Evolutionary conservation across 2,888 invertebrate genomes (phyloP).

Genomic region (Drosophila limbata): DNA sequence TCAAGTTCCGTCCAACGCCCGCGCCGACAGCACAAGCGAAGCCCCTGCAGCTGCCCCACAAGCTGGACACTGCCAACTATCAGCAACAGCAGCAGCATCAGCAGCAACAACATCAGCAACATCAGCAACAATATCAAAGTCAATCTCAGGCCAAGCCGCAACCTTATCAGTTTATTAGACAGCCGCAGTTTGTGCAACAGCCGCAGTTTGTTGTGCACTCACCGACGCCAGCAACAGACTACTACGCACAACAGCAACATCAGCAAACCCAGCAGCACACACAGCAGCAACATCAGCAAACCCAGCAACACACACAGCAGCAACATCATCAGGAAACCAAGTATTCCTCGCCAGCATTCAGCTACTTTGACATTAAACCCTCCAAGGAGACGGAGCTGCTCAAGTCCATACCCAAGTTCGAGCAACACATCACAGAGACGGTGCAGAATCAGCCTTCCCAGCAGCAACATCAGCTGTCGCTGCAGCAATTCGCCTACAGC

Average conservation of each 20-base stretch:
- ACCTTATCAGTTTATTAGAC: slow-evolving; percentile 85
- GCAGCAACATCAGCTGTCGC: slow-evolving; percentile 31
- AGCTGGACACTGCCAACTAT: slow-evolving; percentile 78
- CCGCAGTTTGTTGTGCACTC: slow-evolving; percentile 75
- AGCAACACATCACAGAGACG: slow-evolving; percentile 90
- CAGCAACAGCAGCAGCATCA: slow-evolving; percentile 79
- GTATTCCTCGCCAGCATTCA: slow-evolving; percentile 42
- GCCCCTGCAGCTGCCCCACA: slow-evolving; percentile 77
- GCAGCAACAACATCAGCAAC: slow-evolving; percentile 71
- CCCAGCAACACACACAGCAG: slow-evolving; percentile 16
- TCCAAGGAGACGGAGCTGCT: slow-evolving; percentile 89
- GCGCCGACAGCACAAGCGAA: slow-evolving; percentile 67
- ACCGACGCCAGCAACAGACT: slow-evolving; percentile 63
- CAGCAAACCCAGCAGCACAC: slow-evolving; percentile 7
- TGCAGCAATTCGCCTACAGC: slow-evolving; percentile 72
- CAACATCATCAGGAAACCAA: slow-evolving; percentile 48
- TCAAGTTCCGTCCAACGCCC: slow-evolving; percentile 83
- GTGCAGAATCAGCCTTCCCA: slow-evolving; percentile 65
- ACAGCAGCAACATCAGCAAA: slow-evolving; percentile 34
- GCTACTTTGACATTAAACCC: slow-evolving; percentile 84
- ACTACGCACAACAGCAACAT: slow-evolving; percentile 48
- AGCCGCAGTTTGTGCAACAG: slow-evolving; percentile 82
- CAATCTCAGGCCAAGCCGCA: slow-evolving; percentile 78
- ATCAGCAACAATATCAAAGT: slow-evolving; percentile 62
- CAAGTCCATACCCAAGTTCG: slow-evolving; percentile 91